Evolutionary conservation across 2,797 vertebrate species (phyloP).

Genomic region (Tragopan temminckii): DNA sequence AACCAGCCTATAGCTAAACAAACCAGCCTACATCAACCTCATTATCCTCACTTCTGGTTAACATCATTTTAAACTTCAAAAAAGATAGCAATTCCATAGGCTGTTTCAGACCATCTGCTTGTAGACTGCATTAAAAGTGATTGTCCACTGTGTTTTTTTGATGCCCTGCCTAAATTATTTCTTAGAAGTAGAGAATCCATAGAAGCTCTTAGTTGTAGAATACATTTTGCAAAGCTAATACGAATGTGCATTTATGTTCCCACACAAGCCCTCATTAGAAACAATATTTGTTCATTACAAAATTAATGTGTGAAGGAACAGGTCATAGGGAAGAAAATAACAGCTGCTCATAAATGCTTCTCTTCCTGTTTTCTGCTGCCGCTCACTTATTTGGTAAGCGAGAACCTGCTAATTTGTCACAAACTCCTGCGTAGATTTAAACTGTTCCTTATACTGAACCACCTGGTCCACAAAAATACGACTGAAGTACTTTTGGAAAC

Average conservation of each 20-base stretch:
- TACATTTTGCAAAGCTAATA: not conserved
- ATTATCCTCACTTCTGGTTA: constrained; percentile 13
- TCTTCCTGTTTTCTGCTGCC: not conserved
- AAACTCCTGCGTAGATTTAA: not conserved
- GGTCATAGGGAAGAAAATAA: not conserved
- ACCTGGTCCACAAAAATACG: not conserved
- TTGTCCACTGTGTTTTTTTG: not conserved
- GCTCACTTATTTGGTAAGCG: not conserved
- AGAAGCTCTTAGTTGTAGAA: not conserved
- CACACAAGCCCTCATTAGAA: not conserved
- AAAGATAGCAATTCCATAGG: not conserved
- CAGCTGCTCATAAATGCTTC: not conserved
- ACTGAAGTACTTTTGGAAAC: not conserved
- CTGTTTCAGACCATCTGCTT: constrained; percentile 12
- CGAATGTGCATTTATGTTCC: not conserved
- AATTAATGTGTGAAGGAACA: not conserved
- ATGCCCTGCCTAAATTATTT: not conserved
- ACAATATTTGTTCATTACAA: not conserved
- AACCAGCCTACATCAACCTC: not conserved
- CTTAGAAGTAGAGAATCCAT: not conserved
- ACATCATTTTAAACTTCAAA: constrained; percentile 11
- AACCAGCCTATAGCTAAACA: too few species aligned
- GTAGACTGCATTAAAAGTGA: not conserved
- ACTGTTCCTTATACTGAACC: not conserved
- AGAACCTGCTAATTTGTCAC: not conserved